Conservation (phyloP, 2,888 invertebrate genomes). For the Minunthozetes semirufus region DNA sequence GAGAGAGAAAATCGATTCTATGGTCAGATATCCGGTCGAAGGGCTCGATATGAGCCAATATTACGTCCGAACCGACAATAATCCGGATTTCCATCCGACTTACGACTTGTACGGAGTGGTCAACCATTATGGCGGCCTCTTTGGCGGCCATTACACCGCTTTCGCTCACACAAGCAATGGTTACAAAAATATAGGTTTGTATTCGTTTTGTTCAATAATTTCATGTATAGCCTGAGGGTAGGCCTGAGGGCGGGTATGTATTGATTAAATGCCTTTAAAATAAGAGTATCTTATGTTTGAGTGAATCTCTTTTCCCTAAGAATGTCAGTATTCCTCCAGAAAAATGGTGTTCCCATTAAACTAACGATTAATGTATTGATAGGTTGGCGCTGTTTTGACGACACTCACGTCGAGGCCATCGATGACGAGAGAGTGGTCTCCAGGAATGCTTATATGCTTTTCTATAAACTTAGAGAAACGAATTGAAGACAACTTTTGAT, state of each 20-base stretch:
- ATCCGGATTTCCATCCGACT: slow-evolving; percentile 38
- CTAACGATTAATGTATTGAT: slow-evolving; percentile 13
- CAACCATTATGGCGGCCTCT: slow-evolving; percentile 51
- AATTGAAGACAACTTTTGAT: background rate
- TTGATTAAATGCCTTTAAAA: too few species aligned
- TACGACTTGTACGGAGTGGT: slow-evolving; percentile 54
- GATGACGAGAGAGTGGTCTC: slow-evolving; percentile 44
- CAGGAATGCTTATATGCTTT: slow-evolving; percentile 48
- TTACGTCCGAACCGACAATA: slow-evolving; percentile 43
- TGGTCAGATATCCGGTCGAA: slow-evolving; percentile 47
- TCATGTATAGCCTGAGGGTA: too few species aligned
- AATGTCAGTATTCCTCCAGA: too few species aligned
- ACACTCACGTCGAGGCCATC: slow-evolving; percentile 46
- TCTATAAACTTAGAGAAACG: slow-evolving; percentile 46
- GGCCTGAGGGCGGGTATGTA: too few species aligned
- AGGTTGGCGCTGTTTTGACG: slow-evolving; percentile 49
- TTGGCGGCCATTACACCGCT: slow-evolving; percentile 54
- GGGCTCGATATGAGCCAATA: slow-evolving; percentile 49
- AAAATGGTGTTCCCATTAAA: background rate
- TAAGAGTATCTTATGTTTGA: too few species aligned
- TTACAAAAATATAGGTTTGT: background rate
- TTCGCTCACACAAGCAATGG: slow-evolving; percentile 45
- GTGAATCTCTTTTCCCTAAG: too few species aligned
- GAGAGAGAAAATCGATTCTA: slow-evolving; percentile 45
- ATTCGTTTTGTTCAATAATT: too few species aligned